Base-by-base conservation (phyloP, 2,113 vertebrate genomes). In the Amblyornis subalaris region DNA sequence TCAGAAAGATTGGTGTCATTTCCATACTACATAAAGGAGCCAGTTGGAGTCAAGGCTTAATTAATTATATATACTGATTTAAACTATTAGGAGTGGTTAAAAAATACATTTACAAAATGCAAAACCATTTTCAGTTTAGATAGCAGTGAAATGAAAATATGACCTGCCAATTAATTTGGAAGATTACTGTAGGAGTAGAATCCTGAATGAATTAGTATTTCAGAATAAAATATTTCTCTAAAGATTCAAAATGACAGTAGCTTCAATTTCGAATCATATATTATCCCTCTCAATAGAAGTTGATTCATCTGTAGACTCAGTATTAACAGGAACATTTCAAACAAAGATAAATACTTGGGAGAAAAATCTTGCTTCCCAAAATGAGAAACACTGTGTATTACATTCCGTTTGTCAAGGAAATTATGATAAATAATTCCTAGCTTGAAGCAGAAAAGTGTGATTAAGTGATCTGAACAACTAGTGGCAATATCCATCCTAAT, bases 381-480 rank as follows among this genome's bases (percentile, higher is more conserved):
- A 91, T 85, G 62, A 94, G 62, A 54, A 94, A 85, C 35, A 31
- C 24, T 80, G 12, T 79, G 65, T 83, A 60, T 96, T 90, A 54
- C 64, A 65, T 87, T 88, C 85, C 86, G 22, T 81, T 87, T 85
- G 80, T 95, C 62, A 90, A 89, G 83, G 67, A 94, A 96, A 95
- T 95, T 16, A 89, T 90, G 77, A 94, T 90, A 92, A 95, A 95
- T 90, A 79, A 67, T 83, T 92, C 74, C 79, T 90, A 82, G 58
- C 82, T 94, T 62, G 77, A 74, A 96, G 83, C 62, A 82, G 70
- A 86, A 65, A 96, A 95, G 36, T 77, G 40, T 92, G 88, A 94
- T 93, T 96, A 95, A 93, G 62, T 76, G 79, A 89, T 93, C 40
- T 85, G 73, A 90, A 91, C 50, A 82, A 65, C 42, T 66, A 51